A percentile compares a stretch with the other conserved stretches of the same genome.
Conservation (phyloP, 2,113 vertebrate genomes). For the Gorsachius goisagi region DNA sequence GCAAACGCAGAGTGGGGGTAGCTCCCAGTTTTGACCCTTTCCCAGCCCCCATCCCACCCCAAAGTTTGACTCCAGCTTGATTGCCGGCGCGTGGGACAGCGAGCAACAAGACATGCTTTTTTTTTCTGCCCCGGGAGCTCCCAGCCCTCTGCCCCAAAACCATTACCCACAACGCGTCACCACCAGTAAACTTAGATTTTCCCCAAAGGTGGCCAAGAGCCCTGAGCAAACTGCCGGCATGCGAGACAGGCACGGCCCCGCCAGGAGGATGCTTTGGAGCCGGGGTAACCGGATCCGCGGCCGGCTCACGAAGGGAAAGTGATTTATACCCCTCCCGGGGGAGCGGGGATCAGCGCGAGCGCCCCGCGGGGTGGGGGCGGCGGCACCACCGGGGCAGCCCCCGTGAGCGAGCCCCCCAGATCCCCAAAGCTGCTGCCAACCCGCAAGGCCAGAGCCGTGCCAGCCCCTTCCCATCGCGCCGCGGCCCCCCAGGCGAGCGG, state of each 20-base stretch:
- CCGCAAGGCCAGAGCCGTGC: rapidly evolving
- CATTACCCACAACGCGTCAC: neutral
- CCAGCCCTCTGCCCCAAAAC: neutral
- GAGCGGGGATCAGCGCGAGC: neutral
- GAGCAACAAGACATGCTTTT: neutral
- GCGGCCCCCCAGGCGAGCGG: neutral
- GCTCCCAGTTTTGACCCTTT: neutral
- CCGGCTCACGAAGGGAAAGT: neutral
- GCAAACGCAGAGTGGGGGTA: neutral
- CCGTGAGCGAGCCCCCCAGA: rapidly evolving
- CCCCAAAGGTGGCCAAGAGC: neutral
- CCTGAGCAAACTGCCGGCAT: neutral
- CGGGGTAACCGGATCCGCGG: neutral
- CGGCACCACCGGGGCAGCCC: neutral
- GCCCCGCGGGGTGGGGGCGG: rapidly evolving
- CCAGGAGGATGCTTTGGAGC: neutral
- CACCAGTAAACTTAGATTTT: neutral
- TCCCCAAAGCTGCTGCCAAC: neutral
- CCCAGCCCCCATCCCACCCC: neutral
- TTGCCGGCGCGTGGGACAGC: rapidly evolving
- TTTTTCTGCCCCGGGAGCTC: neutral
- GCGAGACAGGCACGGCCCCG: neutral
- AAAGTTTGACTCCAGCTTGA: neutral
- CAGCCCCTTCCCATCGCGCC: neutral
- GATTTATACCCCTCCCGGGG: neutral